Base-by-base conservation (phyloP, 2,113 vertebrate genomes). In the Oxyruncus cristatus region DNA sequence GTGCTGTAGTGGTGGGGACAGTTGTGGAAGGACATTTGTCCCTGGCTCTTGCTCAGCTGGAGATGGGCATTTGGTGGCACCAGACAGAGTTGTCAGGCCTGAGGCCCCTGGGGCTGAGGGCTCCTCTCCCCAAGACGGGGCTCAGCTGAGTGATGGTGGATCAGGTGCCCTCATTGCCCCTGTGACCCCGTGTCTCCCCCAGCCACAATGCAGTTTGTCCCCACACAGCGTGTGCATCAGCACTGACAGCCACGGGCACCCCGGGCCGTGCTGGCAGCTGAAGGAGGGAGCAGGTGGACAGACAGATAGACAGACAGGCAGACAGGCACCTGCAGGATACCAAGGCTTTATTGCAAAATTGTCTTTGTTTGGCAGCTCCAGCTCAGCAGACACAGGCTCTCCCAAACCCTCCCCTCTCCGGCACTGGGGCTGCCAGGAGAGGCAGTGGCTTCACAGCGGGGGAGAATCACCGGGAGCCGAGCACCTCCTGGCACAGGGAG, bases 401-500 rank as follows among this genome's bases (percentile, higher is more conserved):
- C 23, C 22, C 53, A 65, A 22, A 32, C 5, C 10, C 28, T 42
- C 12, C 53, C 8, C 5, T n/a, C 35, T 42, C 15, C 55, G 35
- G 50, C 0, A 0, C 46, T 17, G 73, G 23, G 15, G 27, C 39
- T 50, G 35, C 59, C 82, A 32, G 59, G 53, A 39, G 22, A 17
- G 33, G 26, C 30, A 0, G 3, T 39, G 39, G 42, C 4, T 82
- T 49, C 27, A 18, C 41, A 13, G 11, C 8, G 7, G 5, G 8
- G 2, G 8, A 74, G 30, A 23, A 52, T n/a, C 1, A 20, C 11
- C 21, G 0, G 0, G 12, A 46, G 12, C 30, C 0, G 1, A 66
- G 56, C 24, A n/a, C 13, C 14, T 44, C 27, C 52, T 0, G 0
- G 18, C 3, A 2, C 0, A 0, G 49, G 63, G 14, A 0, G 0